Conservation (phyloP, 2,888 invertebrate genomes). For the Sclerodermus sp. region DNA sequence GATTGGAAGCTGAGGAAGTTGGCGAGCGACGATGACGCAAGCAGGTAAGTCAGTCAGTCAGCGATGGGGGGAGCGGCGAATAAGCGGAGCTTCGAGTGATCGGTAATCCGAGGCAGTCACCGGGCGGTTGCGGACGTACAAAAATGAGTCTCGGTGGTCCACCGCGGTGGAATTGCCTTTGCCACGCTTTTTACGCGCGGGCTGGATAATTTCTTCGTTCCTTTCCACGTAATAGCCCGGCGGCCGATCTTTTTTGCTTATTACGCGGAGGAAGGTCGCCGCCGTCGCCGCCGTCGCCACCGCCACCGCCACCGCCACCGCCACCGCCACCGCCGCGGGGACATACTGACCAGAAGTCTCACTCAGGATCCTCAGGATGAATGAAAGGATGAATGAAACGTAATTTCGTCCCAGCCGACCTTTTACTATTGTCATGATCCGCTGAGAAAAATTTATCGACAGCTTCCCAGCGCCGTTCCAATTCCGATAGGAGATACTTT, state of each 20-base stretch:
- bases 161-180: conserved; percentile 39
- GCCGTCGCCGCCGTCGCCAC: conserved; percentile 11
- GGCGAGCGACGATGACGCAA: no score
- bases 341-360: conserved; percentile 1
- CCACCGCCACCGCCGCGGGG: background rate
- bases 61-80: no score
- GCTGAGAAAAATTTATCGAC: background rate
- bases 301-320: background rate
- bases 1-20: no score
- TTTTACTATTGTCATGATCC: background rate
- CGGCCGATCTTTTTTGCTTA: conserved; percentile 46
- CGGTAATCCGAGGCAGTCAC: no score
- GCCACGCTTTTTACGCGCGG: conserved; percentile 49
- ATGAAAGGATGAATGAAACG: conserved; percentile 51
- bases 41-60: no score
- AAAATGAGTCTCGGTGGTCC: conserved; percentile 41
- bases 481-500: no score
- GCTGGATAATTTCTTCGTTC: conserved; percentile 46
- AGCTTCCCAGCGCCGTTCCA: conserved; percentile 1
- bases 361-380: conserved; percentile 34
- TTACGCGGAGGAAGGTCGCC: conserved; percentile 34
- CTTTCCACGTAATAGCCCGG: conserved; percentile 44
- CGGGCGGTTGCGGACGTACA: conserved; percentile 17
- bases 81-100: no score
- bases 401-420: conserved; percentile 33